phyloP scores from a whole-genome alignment of 2,113 vertebrate genomes.

The Polyodon spathula region DNA sequence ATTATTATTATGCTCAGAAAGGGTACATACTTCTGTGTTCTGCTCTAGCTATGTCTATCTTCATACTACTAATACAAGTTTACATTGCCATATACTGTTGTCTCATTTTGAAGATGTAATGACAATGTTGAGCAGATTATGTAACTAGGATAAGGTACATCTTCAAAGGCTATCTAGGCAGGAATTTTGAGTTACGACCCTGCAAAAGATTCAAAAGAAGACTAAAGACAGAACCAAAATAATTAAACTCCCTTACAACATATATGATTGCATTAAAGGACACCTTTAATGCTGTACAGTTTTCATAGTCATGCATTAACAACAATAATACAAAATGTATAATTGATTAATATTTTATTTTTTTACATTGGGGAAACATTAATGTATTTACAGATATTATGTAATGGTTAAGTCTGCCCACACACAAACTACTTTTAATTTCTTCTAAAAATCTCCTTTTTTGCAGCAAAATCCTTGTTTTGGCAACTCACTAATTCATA shows the following conservation, averaged over 20 bases:
- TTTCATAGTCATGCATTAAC: constrained; percentile 54
- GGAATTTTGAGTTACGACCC: no score
- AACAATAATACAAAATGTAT: constrained; percentile 60
- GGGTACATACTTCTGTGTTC: no score
- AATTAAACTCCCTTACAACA: constrained; percentile 27
- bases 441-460: constrained; percentile 60
- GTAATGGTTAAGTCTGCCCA: constrained; percentile 51
- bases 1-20: no score
- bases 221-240: constrained; percentile 11
- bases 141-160: no score
- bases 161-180: no score
- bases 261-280: constrained; percentile 26
- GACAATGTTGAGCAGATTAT: no score
- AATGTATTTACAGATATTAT: constrained; percentile 85
- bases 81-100: no score
- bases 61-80: no score
- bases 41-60: no score
- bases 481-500: constrained; percentile 30
- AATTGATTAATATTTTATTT: constrained; percentile 45
- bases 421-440: constrained; percentile 67
- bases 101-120: no score
- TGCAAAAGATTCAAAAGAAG: constrained; percentile 37
- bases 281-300: constrained; percentile 52
- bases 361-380: constrained; percentile 93
- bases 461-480: constrained; percentile 35